Evolutionary conservation across 1,140 invertebrate species (phyloP), one percentile per base, ranked within the genome.

Genomic region (Drosophila rufa): DNA sequence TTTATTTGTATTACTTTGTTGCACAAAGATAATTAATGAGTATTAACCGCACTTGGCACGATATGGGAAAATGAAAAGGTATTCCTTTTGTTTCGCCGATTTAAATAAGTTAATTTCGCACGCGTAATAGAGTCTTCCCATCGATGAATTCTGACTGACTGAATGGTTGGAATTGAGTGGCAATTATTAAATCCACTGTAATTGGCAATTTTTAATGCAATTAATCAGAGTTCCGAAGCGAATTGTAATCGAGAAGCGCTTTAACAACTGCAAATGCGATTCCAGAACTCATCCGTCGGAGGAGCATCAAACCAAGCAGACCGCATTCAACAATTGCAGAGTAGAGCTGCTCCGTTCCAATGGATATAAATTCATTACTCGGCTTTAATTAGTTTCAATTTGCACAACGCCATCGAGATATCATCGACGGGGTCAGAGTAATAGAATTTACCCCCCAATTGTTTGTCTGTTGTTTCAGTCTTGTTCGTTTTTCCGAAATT

Each of bases 371-470:
- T 70, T 70, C 46, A 79, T 78, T 71, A 71, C 85, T 69, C 47
- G 42, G 45, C 76, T 86, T 80, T 86, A 86, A 86, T 86, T 83
- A 86, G 78, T 89, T 83, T 83, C 81, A 82, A 86, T 85, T 85
- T 79, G 46, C 64, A 53, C 33, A 42, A 22, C 27, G 40, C 36
- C 58, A 53, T 71, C 51, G 61, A 82, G 53, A 43, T 67, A 50
- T 56, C 50, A 50, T 67, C 27, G 79, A 82, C 27, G 59, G 73
- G 47, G 42, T 76, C 67, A 68, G 61, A 59, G 59, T 30, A 50
- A 38, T 62, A 36, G 38, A 46, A 68, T 77, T 55, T 56, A n/a
- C 30, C 19, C 19, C 22, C 30, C 19, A 42, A 45, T 53, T 58
- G 40, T 58, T 66, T 56, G 42, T 15, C 33, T 11, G 33, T 36